Base-by-base conservation (phyloP, 1,140 invertebrate genomes). In the Sesamia nonagrioides region DNA sequence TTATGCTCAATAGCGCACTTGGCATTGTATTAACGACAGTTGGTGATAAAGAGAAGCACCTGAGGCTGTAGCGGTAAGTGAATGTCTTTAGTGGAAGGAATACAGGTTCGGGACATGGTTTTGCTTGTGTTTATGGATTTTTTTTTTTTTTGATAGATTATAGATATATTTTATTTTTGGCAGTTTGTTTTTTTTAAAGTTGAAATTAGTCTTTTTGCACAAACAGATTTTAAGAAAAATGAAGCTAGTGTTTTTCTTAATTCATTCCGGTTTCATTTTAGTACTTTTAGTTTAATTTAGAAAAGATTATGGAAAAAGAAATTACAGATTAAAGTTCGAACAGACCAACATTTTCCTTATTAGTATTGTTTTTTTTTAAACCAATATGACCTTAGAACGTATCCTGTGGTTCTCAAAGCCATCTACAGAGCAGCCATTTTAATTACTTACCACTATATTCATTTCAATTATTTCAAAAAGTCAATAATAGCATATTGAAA, bases 401-500 rank as follows among this genome's bases (percentile, higher is more conserved):
- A 42, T 52, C 68, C 35, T 71, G 48, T 52, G 68, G 27, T 3
- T 71, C 45, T 71, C 40, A 52, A 52, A 71, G n/a, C 45, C 27
- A 2, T 33, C 68, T 11, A 71, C 68, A 71, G 54, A 69, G 40
- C 8, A 9, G 35, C 40, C 33, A 9, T 35, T 17, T 35, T 71
- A 71, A 71, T 71, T 71, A 52, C 17, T 71, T 71, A 52, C 17
- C 18, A 54, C 45, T 17, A 48, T 68, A 48, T 71, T 27, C 48
- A 52, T n/a, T 35, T 71, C 21, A 71, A 71, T 52, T 52, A 71
- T 52, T 71, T 52, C 42, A 68, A 48, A 61, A 68, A 71, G 21
- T 71, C 68, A 71, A 50, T 71, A 71, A 71, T 52, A 37, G 6
- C n/a, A 13, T 54, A 35, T 52, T 52, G 68, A 71, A 71, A 52